Evolutionary conservation across 2,797 vertebrate species (phyloP).

Genomic region (Gila robusta): DNA sequence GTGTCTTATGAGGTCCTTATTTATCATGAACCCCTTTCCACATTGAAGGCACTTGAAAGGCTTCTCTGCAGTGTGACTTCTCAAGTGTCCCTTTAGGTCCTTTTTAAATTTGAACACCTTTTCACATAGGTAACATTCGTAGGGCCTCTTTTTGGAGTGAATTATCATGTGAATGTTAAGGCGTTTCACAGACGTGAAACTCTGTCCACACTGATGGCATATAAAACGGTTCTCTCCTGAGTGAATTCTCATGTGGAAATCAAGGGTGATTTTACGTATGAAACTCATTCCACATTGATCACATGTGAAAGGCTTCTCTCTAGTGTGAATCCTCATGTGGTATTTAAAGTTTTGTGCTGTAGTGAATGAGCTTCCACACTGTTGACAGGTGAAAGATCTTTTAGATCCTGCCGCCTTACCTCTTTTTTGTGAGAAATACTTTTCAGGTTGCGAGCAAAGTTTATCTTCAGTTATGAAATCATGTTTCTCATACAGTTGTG

Average conservation of each 20-base stretch:
- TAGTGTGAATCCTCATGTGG: background rate
- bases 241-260: conserved; percentile 1
- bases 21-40: background rate
- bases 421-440: no score
- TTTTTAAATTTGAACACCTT: background rate
- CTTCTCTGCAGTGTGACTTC: background rate
- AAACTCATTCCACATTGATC: conserved; percentile 1
- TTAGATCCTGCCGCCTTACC: background rate
- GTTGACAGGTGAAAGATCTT: background rate
- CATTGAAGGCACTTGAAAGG: conserved; percentile 1
- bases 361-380: background rate
- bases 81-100: background rate
- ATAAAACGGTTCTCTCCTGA: background rate
- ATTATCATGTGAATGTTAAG: background rate
- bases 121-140: background rate
- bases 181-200: background rate
- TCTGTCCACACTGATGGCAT: background rate
- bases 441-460: background rate
- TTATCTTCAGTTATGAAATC: background rate
- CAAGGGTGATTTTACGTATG: background rate
- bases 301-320: background rate
- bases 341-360: background rate
- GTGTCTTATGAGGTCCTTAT: background rate
- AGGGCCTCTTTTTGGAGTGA: background rate
- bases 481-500: background rate